Evolutionary conservation across 2,113 vertebrate species (phyloP), one percentile per base, ranked within the genome.

Genomic region (Odontophorus gujanensis): DNA sequence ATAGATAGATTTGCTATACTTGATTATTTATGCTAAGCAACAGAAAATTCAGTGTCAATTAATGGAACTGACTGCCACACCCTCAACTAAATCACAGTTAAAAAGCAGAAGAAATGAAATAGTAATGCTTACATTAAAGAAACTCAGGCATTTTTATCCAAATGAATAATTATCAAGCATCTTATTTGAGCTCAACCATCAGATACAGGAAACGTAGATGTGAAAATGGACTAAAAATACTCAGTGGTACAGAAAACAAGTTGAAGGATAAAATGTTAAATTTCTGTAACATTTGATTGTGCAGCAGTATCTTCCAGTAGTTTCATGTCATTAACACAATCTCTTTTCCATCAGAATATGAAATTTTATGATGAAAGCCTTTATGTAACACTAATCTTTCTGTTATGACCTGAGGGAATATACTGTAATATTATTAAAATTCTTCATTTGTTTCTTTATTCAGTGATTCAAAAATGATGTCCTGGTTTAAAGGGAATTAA

Each of bases 371-470:
- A 89, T 59, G 5, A 55, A 94, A 89, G 61, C 40, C 71, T 90
- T 95, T 77, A 96, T 74, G 58, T 92, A 87, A 73, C 81, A 66
- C 77, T 94, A 74, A 92, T 95, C 63, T 91, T 90, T 90, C 67
- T 85, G 76, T 74, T 89, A 71, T 80, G 77, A 96, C 88, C 76
- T 50, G 65, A 95, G 42, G 76, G 48, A 88, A 90, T 87, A 71
- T 22, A 24, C 21, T 76, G 8, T 43, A 89, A 63, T 93, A 76
- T 91, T 58, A 87, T 85, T 71, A 61, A 73, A 91, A 95, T 82
- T 69, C 75, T 66, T 95, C 63, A 89, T 66, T 78, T 80, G 73
- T 79, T 87, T 94, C 62, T 92, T 95, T 43, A 87, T 65, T 89
- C 38, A 67, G 6, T 73, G 66, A 89, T 42, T 96, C 75, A 84